These are phyloP conservation scores for Garra rufa DNA, from an alignment of 2,113 vertebrate genomes.

Conservation along the genomic window DNA sequence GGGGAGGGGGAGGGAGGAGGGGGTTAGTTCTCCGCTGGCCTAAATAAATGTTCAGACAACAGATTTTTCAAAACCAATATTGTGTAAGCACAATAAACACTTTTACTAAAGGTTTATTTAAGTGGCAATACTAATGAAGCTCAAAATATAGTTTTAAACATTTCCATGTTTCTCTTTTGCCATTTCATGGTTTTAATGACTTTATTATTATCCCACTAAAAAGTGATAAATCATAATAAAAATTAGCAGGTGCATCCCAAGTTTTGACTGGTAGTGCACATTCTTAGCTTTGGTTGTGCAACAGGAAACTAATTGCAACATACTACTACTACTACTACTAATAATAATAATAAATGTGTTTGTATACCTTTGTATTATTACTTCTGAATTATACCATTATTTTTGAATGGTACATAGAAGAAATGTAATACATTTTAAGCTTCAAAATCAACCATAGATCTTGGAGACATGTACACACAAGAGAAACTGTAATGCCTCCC, in stretches of 20 bases:
- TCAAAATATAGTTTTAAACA: no score
- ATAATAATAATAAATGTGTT: no score
- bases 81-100: no score
- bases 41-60: no score
- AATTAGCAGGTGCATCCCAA: neutral
- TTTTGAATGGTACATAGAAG: neutral
- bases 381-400: no score
- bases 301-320: neutral
- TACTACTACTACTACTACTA: no score
- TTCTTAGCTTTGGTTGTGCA: neutral
- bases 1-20: fast-evolving
- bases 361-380: neutral
- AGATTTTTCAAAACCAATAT: no score
- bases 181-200: neutral
- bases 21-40: no score
- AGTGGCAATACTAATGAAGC: no score
- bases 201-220: neutral
- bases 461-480: constrained; percentile 55
- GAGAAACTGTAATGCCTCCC: constrained; percentile 52
- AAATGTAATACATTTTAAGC: constrained; percentile 28
- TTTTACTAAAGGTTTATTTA: no score
- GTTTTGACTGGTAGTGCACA: neutral
- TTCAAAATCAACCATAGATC: neutral
- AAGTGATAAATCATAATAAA: neutral
- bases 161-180: no score